phyloP scores from a whole-genome alignment of 1,140 invertebrate genomes.

The Macrocentrus cingulum region DNA sequence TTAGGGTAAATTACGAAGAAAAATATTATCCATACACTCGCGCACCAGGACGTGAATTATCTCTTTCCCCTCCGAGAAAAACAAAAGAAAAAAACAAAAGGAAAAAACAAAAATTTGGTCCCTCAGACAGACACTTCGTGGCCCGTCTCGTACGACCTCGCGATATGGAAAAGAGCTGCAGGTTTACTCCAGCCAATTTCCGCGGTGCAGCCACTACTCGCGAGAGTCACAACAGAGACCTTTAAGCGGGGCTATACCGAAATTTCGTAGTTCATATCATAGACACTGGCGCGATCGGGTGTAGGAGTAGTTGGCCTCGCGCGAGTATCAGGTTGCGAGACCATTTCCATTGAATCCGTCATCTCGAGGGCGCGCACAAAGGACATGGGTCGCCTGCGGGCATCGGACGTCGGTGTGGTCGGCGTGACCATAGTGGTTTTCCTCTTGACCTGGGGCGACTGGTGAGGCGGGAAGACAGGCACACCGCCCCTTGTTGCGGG shows the following conservation, averaged over 20 bases:
- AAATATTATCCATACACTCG: too few species aligned
- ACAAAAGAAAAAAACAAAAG: too few species aligned
- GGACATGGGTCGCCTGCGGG: slow-evolving; percentile 77
- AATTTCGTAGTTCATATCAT: slow-evolving; percentile 96
- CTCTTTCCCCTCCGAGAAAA: too few species aligned
- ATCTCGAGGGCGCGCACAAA: slow-evolving; percentile 91
- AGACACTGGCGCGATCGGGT: slow-evolving; percentile 84
- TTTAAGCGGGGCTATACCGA: slow-evolving; percentile 70
- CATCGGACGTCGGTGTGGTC: slow-evolving; percentile 55
- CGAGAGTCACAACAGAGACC: slow-evolving; percentile 15
- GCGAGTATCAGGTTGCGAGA: slow-evolving; percentile 43
- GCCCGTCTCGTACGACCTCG: slow-evolving; percentile 25
- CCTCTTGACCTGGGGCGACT: slow-evolving; percentile 68
- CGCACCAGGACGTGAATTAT: too few species aligned
- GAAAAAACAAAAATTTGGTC: neutral
- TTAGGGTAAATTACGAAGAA: too few species aligned
- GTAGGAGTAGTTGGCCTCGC: slow-evolving; percentile 64
- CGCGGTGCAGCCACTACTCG: slow-evolving; percentile 12
- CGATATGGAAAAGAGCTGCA: slow-evolving; percentile 21
- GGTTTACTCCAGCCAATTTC: slow-evolving; percentile 18
- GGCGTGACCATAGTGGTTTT: slow-evolving; percentile 56
- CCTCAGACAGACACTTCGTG: slow-evolving; percentile 9
- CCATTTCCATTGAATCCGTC: slow-evolving; percentile 80
- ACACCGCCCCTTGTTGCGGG: slow-evolving; percentile 67
- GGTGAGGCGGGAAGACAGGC: slow-evolving; percentile 67